phyloP scores from a whole-genome alignment of 2,888 invertebrate species.

The Eupeodes latifasciatus region DNA sequence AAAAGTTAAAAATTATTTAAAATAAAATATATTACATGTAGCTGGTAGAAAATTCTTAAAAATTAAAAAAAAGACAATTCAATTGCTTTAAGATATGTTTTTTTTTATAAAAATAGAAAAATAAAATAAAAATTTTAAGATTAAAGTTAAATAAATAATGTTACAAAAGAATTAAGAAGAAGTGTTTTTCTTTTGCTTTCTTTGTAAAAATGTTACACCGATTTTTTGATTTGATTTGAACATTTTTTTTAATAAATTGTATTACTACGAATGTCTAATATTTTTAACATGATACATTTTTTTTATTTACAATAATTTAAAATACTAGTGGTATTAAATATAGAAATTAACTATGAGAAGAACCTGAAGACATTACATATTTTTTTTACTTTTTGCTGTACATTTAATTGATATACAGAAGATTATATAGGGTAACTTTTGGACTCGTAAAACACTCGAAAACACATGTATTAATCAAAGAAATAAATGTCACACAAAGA shows the following conservation, averaged over 20 bases:
- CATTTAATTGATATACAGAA: too few species aligned
- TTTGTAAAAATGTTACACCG: too few species aligned
- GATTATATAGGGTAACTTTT: too few species aligned
- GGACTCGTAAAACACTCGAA: too few species aligned
- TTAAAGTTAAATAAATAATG: not conserved
- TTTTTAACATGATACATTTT: constrained; percentile 1
- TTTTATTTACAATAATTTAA: constrained; percentile 12
- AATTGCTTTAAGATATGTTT: not conserved
- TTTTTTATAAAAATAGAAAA: not conserved
- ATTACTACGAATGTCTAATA: not conserved
- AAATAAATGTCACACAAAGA: too few species aligned
- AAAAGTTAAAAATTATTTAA: constrained; percentile 26
- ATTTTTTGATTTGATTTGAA: too few species aligned
- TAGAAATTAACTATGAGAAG: constrained; percentile 33
- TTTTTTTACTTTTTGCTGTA: too few species aligned
- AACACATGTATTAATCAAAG: too few species aligned
- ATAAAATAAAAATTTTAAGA: not conserved
- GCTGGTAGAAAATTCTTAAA: constrained; percentile 7
- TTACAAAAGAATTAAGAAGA: not conserved
- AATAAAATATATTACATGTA: constrained; percentile 8
- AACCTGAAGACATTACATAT: constrained; percentile 16
- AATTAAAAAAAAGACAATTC: constrained; percentile 47
- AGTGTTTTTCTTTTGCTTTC: too few species aligned
- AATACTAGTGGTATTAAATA: constrained; percentile 48
- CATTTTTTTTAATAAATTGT: not conserved